These are phyloP conservation scores for Nephrotoma flavescens DNA, from an alignment of 2,888 invertebrate genomes.

Conservation along the genomic window DNA sequence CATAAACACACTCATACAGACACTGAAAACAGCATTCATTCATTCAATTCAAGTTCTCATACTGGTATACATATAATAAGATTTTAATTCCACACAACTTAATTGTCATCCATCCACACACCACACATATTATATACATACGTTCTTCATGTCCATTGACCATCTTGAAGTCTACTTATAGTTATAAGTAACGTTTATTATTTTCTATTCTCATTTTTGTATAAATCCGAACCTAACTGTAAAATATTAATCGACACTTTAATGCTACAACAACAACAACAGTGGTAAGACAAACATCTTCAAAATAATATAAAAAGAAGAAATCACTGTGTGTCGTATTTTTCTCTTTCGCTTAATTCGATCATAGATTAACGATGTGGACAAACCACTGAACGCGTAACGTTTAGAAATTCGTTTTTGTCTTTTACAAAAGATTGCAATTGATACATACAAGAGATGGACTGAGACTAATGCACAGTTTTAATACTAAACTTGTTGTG, in stretches of 20 bases:
- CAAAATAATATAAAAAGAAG: not conserved
- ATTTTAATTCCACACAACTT: not conserved
- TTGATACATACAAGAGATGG: not conserved
- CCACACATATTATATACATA: not conserved
- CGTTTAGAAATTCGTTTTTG: not conserved
- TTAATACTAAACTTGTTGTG: not conserved
- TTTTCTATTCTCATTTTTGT: not conserved
- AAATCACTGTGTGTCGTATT: not conserved
- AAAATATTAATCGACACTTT: not conserved
- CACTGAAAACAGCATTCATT: not conserved
- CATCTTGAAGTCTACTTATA: not conserved
- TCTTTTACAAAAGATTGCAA: not conserved
- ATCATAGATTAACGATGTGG: not conserved
- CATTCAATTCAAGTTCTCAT: not conserved
- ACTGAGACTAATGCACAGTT: not conserved
- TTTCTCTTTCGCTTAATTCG: not conserved
- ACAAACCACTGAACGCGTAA: not conserved
- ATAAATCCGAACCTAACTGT: not conserved
- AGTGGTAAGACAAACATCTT: not conserved
- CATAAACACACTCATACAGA: no score
- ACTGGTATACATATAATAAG: not conserved
- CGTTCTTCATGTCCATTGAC: not conserved
- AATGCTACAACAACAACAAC: not conserved
- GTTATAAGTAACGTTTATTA: not conserved
- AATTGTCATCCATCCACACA: not conserved